phyloP scores from a whole-genome alignment of 2,113 vertebrate genomes.

The Leptocoma aspasia region DNA sequence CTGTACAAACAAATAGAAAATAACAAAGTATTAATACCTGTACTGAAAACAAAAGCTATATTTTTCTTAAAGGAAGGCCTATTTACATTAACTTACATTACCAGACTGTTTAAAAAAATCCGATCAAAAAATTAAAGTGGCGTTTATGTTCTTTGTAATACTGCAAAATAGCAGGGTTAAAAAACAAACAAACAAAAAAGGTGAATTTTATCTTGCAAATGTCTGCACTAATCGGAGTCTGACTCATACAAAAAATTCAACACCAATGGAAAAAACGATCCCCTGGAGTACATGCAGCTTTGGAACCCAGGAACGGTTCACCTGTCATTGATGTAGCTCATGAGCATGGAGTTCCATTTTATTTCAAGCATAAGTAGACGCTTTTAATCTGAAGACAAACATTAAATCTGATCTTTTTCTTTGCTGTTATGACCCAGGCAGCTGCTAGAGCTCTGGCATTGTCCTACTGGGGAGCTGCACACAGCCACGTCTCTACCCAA shows the following conservation, averaged over 20 bases:
- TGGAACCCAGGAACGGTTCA: background rate
- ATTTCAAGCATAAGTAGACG: background rate
- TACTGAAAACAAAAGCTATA: background rate
- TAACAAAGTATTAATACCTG: background rate
- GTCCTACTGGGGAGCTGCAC: rapidly evolving
- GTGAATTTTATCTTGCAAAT: background rate
- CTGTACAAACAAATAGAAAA: background rate
- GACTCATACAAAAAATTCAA: background rate
- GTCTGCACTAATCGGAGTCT: background rate
- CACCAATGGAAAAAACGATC: background rate
- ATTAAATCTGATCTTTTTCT: background rate
- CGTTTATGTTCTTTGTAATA: background rate
- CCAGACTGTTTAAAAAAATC: background rate
- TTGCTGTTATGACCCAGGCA: background rate
- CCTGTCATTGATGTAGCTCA: background rate
- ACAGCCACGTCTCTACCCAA: background rate
- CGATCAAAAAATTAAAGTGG: background rate
- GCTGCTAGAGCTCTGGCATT: background rate
- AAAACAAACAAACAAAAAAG: background rate
- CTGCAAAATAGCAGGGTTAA: background rate
- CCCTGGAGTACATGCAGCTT: rapidly evolving
- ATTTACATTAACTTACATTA: background rate
- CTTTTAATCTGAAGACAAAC: background rate
- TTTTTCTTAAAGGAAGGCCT: background rate
- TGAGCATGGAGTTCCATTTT: background rate